phyloP scores from a whole-genome alignment of 2,888 invertebrate genomes.

The Anaspis maculata region DNA sequence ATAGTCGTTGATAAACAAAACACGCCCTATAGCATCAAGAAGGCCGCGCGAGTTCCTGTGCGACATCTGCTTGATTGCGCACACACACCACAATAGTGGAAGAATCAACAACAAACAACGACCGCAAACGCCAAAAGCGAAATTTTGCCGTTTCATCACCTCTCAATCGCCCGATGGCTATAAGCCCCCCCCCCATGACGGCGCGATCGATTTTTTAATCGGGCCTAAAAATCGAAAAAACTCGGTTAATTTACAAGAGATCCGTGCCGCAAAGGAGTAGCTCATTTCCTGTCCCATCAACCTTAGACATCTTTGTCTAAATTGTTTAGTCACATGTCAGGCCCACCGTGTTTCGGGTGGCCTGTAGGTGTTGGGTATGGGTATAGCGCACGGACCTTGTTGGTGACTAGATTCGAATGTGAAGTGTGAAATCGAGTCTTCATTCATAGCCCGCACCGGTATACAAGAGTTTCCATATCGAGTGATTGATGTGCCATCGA shows the following conservation, averaged over 20 bases:
- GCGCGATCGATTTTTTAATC: slow-evolving; percentile 7
- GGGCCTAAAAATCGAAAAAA: slow-evolving; percentile 9
- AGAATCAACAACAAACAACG: too few species aligned
- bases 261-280: slow-evolving; percentile 6
- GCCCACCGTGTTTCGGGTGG: too few species aligned
- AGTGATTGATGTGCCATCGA: too few species aligned
- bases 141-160: too few species aligned
- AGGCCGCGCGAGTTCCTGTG: too few species aligned
- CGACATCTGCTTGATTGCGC: slow-evolving; percentile 14
- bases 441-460: too few species aligned
- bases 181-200: background rate
- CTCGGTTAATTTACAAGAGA: slow-evolving; percentile 13
- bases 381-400: slow-evolving; percentile 5
- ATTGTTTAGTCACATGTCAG: slow-evolving; percentile 18
- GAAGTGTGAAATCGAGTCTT: slow-evolving; percentile 11
- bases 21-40: slow-evolving; percentile 16
- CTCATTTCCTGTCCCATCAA: slow-evolving; percentile 19
- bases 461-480: too few species aligned
- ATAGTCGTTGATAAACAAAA: slow-evolving; percentile 21
- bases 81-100: too few species aligned
- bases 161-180: too few species aligned
- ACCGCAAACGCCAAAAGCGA: too few species aligned
- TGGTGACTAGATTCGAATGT: slow-evolving; percentile 8
- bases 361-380: too few species aligned
- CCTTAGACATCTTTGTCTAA: too few species aligned